These are phyloP conservation scores for Muschampia staudingeri DNA, from an alignment of 2,888 invertebrate genomes.

Conservation along the genomic window DNA sequence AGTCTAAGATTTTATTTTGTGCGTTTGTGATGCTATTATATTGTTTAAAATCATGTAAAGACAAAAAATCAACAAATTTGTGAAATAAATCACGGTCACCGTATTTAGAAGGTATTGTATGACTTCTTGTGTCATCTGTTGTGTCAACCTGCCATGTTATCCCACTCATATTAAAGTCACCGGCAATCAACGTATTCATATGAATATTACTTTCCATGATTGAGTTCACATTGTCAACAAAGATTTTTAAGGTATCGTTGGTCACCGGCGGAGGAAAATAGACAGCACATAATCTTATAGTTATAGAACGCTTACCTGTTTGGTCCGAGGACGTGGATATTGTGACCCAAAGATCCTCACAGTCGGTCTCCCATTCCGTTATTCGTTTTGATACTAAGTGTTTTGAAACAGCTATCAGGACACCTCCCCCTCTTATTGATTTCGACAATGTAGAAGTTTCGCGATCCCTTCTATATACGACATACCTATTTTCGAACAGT, in stretches of 20 bases:
- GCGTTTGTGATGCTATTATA: not conserved
- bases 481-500: not conserved
- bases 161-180: no score
- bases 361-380: not conserved
- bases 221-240: no score
- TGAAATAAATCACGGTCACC: not conserved
- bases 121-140: not conserved
- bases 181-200: no score
- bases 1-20: not conserved
- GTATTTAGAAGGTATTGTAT: not conserved
- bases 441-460: not conserved
- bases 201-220: no score
- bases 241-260: no score
- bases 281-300: not conserved
- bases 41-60: not conserved
- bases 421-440: not conserved
- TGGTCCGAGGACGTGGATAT: not conserved
- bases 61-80: not conserved
- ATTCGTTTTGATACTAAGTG: not conserved
- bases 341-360: not conserved
- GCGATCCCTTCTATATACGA: not conserved
- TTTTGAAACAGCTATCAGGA: not conserved
- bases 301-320: not conserved
- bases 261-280: conserved; percentile 48
- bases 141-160: no score